Evolutionary conservation across 2,113 vertebrate species (phyloP).

Genomic region (Corythoichthys intestinalis): DNA sequence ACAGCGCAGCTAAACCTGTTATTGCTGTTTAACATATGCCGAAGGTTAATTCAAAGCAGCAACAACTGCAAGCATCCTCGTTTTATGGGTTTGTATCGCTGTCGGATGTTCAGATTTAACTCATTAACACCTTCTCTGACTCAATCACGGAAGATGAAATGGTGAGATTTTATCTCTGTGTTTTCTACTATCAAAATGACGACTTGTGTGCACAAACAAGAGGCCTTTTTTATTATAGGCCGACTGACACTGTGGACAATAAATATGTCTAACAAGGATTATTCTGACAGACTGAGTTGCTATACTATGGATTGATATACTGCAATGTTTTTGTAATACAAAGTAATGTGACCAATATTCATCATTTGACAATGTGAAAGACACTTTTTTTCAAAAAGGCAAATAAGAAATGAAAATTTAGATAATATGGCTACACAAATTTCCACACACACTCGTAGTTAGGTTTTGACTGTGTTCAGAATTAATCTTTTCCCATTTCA

Average conservation of each 20-base stretch:
- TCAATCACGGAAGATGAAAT: neutral
- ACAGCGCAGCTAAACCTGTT: slow-evolving; percentile 61
- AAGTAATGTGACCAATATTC: neutral
- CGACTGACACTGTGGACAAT: neutral
- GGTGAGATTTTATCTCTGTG: neutral
- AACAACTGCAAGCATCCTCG: slow-evolving; percentile 36
- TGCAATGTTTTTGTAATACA: neutral
- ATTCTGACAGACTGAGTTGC: neutral
- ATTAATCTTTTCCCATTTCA: too few species aligned
- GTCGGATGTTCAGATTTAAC: slow-evolving; percentile 38
- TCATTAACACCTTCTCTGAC: slow-evolving; percentile 29
- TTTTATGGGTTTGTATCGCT: slow-evolving; percentile 48
- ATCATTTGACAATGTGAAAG: neutral
- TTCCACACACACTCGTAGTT: neutral
- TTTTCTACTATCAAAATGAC: neutral
- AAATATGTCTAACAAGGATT: neutral
- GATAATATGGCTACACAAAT: neutral
- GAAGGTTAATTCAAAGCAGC: slow-evolving; percentile 68
- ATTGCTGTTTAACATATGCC: slow-evolving; percentile 72
- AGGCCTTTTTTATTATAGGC: neutral
- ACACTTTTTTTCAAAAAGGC: neutral
- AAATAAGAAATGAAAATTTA: neutral
- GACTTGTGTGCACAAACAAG: neutral
- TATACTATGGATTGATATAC: neutral
- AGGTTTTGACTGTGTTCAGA: neutral